Evolutionary conservation across 2,888 invertebrate species (phyloP), one percentile per base, ranked within the genome.

Genomic region (Orchesella flavescens): DNA sequence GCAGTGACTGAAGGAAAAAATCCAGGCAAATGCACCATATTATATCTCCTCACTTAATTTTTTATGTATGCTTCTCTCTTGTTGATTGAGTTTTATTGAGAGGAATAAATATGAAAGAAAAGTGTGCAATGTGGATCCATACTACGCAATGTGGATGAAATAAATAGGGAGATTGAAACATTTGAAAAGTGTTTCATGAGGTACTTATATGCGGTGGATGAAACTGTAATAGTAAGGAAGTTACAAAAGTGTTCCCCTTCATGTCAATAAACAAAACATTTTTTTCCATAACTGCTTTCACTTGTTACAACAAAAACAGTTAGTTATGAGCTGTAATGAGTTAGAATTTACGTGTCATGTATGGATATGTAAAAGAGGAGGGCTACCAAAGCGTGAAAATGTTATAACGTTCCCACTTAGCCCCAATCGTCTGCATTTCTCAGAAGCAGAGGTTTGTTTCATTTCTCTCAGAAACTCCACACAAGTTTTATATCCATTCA

Each of bases 71-170:
- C 44, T 66, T 53, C 13, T 34, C 73, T 44, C 46, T 66, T 80
- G 80, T 80, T 80, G 80, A 80, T 80, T 73, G 80, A 80, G 80
- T 73, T 80, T 80, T 80, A 80, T 80, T 80, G 80, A 68, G 57
- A 68, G 66, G 24, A 61, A 53, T 69, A 21, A 61, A 53, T 69
- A 21, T 69, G 24, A 12, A 3, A 21, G 21, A 46, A 24, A 53
- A 12, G 23, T 69, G 59, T 4, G 59, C 59, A 19, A 13, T 66
- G 13, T 15, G 12, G 24, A 57, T 1, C 3, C 57, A 53, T n/a
- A 53, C 9, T 7, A 46, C 21, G 21, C 23, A 34, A 2, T 66
- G 44, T 10, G 17, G 66, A 7, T 10, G 34, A 43, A 23, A 34
- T 63, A 21, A 63, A 23, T 23, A 63, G 17, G 21, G 57, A 57